phyloP scores from a whole-genome alignment of 2,797 vertebrate genomes.

The Karalla daura region DNA sequence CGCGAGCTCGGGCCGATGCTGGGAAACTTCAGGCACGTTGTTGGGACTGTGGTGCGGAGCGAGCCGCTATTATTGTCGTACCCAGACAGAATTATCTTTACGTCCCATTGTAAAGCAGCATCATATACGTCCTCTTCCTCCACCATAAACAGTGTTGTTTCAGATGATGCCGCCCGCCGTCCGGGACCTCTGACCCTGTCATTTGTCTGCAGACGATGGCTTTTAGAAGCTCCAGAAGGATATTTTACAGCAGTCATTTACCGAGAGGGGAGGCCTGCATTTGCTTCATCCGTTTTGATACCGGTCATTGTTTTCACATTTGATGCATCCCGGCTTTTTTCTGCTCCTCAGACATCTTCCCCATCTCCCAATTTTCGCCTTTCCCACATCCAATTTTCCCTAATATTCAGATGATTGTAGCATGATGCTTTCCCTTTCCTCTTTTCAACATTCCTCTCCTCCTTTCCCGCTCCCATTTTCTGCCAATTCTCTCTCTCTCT shows the following conservation, averaged over 20 bases:
- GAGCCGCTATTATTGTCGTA: conserved; percentile 37
- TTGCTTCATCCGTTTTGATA: conserved; percentile 75
- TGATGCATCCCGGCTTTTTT: conserved; percentile 71
- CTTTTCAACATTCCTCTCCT: conserved; percentile 57
- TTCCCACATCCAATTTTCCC: conserved; percentile 77
- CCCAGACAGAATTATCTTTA: conserved; percentile 39
- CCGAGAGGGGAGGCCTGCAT: conserved; percentile 60
- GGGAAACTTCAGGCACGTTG: conserved; percentile 56
- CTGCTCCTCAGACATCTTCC: conserved; percentile 60
- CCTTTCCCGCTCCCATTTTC: conserved; percentile 49
- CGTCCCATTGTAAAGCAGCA: conserved; percentile 47
- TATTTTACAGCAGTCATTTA: conserved; percentile 69
- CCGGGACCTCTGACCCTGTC: conserved; percentile 72
- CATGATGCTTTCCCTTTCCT: conserved; percentile 74
- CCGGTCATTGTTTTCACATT: conserved; percentile 77
- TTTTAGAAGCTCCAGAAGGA: conserved; percentile 74
- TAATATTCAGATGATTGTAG: conserved; percentile 80
- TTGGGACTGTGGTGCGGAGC: conserved; percentile 35
- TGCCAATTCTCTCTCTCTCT: conserved; percentile 46
- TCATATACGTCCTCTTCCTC: conserved; percentile 40
- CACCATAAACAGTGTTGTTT: conserved; percentile 59
- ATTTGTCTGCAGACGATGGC: conserved; percentile 66
- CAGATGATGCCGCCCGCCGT: conserved; percentile 59
- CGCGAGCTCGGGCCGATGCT: conserved; percentile 34
- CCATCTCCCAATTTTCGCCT: conserved; percentile 78